Percentiles rank a stretch among this genome's conserved stretches.
phyloP scores from a whole-genome alignment of 2,888 invertebrate genomes.

The Dryobotodes eremita region DNA sequence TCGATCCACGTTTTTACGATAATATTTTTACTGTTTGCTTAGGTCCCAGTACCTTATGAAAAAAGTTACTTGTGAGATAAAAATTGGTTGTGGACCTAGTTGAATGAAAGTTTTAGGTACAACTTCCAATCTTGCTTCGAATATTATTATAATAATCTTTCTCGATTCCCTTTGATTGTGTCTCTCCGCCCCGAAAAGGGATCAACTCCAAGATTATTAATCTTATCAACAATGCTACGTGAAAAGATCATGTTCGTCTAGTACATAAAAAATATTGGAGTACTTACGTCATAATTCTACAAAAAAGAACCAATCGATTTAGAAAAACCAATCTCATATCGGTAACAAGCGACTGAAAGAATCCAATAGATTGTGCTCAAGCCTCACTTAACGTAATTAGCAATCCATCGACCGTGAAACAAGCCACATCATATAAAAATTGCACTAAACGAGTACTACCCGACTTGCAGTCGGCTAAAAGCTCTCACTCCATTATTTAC shows the following conservation, averaged over 20 bases:
- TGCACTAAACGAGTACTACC: neutral
- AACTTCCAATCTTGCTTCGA: slow-evolving; percentile 44
- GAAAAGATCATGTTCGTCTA: slow-evolving; percentile 27
- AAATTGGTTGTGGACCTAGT: slow-evolving; percentile 12
- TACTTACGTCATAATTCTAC: neutral
- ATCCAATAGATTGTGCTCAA: slow-evolving; percentile 1
- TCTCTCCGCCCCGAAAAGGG: slow-evolving; percentile 37
- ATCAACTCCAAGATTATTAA: slow-evolving; percentile 57
- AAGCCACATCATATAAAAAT: neutral
- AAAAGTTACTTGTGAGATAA: slow-evolving; percentile 19
- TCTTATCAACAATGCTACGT: slow-evolving; percentile 55
- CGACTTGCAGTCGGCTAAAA: slow-evolving; percentile 1
- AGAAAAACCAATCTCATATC: slow-evolving; percentile 13
- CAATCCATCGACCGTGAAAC: neutral
- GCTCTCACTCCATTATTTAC: slow-evolving; percentile 22
- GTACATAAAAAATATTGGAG: slow-evolving; percentile 31
- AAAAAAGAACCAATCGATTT: slow-evolving; percentile 19
- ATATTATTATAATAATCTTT: slow-evolving; percentile 54
- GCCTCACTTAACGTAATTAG: slow-evolving; percentile 40
- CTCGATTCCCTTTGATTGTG: slow-evolving; percentile 55
- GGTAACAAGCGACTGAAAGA: slow-evolving; percentile 7
- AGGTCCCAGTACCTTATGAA: slow-evolving; percentile 24
- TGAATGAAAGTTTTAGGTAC: slow-evolving; percentile 16
- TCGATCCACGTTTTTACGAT: slow-evolving; percentile 17
- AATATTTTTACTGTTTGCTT: slow-evolving; percentile 46